These are phyloP conservation scores for Microtus montanus DNA, from an alignment of 2,113 vertebrate species.

Conservation along the genomic window DNA sequence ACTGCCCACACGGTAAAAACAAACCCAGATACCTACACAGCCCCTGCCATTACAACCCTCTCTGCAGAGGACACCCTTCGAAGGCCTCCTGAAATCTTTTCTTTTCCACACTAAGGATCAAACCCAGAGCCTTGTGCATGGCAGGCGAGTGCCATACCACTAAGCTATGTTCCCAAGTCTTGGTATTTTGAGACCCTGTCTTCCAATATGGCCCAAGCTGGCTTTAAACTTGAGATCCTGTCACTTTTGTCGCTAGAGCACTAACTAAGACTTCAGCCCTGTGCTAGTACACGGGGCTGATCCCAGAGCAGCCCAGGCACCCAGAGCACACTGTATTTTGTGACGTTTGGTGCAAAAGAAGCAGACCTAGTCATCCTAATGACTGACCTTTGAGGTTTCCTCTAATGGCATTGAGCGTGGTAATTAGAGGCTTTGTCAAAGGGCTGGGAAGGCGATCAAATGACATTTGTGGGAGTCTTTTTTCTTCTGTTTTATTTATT, in stretches of 20 bases:
- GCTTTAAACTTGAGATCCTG: neutral
- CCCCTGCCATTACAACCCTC: no score
- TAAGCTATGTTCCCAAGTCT: neutral
- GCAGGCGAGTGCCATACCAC: neutral
- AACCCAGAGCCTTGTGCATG: neutral
- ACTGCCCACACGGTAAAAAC: rapidly evolving
- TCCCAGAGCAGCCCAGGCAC: neutral
- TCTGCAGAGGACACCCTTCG: rapidly evolving
- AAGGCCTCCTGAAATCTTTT: neutral
- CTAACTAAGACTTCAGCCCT: neutral
- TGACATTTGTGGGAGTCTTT: neutral
- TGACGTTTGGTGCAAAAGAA: neutral
- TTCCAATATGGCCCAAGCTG: neutral
- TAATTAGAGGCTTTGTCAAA: neutral
- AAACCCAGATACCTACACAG: neutral
- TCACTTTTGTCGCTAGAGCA: neutral
- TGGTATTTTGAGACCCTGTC: neutral
- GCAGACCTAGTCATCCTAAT: neutral
- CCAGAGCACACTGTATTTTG: neutral
- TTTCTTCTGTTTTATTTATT: neutral
- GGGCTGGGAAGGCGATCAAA: neutral
- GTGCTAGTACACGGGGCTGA: neutral
- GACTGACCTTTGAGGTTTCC: neutral
- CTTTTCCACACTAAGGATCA: neutral
- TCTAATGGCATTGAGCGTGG: no score